Base-by-base conservation (phyloP, 2,888 invertebrate genomes). In the Andrena hattorfiana region DNA sequence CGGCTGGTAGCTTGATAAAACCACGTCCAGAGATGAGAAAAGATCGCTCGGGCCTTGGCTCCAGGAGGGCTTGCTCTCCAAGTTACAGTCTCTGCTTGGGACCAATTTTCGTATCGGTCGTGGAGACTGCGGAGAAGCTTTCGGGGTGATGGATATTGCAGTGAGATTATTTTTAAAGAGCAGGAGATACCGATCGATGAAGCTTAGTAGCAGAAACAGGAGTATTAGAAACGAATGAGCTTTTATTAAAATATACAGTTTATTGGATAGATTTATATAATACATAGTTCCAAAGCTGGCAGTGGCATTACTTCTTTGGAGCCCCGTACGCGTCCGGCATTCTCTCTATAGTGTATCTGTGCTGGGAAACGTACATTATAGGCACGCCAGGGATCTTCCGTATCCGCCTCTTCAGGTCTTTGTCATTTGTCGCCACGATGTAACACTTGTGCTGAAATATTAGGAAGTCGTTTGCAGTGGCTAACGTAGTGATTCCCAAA, bases 261-360 rank as follows among this genome's bases (percentile, higher is more conserved):
- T 70, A 76, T 81, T 83, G 32, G 1, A 6, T 68, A 28, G 10
- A 1, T 28, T 7, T 66, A 26, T 54, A 51, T 51, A 63, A 67
- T 62, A 66, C 49, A 70, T 54, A 66, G n/a, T 54, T 32, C 49
- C 49, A 20, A n/a, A 16, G 30, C 16, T 28, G 63, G 60, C 7
- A 7, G 10, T 0, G 20, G 1, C 20, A 30, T 85, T 90, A 94
- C 89, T 92, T 94, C 93, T 96, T 97, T 0, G 98, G 98, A 67
- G 99, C 98, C 51, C 99, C 99, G 95, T 98, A 99, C 3, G 99
- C 99, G 95, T 99, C 99, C 0, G 99, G 99, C 99, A 99, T 99
- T 93, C 99, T 96, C 94, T 99, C 99, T 91, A 99, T 99, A 0
- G 99, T 97, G 93, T 97, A 99, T 92, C 97, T 97, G 94, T 98